phyloP scores from a whole-genome alignment of 2,797 vertebrate genomes.

The Petrocephalus schoutedeni region DNA sequence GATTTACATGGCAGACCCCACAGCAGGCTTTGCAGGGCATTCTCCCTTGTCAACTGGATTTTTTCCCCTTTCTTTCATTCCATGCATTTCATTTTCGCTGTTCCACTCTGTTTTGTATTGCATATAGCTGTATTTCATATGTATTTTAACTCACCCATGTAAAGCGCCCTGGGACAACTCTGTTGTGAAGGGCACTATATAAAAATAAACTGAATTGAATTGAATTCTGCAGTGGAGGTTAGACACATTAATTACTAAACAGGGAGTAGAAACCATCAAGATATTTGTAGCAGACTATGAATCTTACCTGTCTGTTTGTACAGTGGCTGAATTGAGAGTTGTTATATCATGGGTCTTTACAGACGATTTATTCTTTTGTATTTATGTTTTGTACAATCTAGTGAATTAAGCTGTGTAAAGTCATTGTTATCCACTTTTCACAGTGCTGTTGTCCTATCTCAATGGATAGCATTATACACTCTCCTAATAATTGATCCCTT shows the following conservation, averaged over 20 bases:
- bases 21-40: not conserved
- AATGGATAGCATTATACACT: not conserved
- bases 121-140: too few relatives aligned
- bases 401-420: not conserved
- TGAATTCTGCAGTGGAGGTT: not conserved
- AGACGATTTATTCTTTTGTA: not conserved
- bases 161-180: too few relatives aligned
- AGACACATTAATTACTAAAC: not conserved
- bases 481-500: not conserved
- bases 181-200: too few relatives aligned
- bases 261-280: not conserved
- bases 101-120: too few relatives aligned
- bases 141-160: too few relatives aligned
- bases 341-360: not conserved
- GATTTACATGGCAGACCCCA: not conserved
- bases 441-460: not conserved
- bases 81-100: too few relatives aligned
- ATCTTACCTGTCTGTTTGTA: not conserved
- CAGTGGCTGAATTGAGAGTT: not conserved
- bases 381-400: not conserved
- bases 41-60: not conserved
- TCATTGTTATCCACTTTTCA: not conserved
- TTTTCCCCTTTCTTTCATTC: too few relatives aligned
- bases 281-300: not conserved
- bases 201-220: too few relatives aligned